These are phyloP conservation scores for Drosophila robusta DNA, from an alignment of 2,888 invertebrate species.

Conservation along the genomic window DNA sequence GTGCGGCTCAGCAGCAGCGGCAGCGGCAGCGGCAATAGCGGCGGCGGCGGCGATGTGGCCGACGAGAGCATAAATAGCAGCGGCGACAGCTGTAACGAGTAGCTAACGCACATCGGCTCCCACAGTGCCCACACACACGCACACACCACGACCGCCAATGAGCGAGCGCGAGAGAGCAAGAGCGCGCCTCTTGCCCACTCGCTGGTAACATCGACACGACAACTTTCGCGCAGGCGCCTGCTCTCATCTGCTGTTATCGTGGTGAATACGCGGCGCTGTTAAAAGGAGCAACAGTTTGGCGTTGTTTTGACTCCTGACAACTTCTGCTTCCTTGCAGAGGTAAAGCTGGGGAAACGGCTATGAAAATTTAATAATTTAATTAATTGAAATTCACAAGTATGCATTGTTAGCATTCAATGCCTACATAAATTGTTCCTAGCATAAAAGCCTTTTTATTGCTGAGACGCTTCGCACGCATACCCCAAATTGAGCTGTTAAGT, in stretches of 20 bases:
- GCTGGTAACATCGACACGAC: constrained; percentile 25
- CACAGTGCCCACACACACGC: constrained; percentile 16
- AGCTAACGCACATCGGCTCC: constrained; percentile 41
- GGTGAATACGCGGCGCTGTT: constrained; percentile 41
- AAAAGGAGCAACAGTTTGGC: constrained; percentile 71
- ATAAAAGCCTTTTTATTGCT: not conserved
- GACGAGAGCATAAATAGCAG: constrained; percentile 42
- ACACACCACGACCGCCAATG: constrained; percentile 50
- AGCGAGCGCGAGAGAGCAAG: constrained; percentile 22
- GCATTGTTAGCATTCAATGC: too few species aligned
- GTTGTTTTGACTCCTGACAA: constrained; percentile 14
- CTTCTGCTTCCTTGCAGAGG: not conserved
- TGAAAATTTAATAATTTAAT: not conserved
- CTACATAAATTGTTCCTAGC: not conserved
- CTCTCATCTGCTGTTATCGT: constrained; percentile 41
- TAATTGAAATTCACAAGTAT: too few species aligned
- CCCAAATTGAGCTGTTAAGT: not conserved
- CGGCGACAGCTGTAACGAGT: constrained; percentile 41
- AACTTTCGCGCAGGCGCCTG: constrained; percentile 56
- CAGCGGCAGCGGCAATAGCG: constrained; percentile 14
- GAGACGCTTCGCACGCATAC: fast-evolving
- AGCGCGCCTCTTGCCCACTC: constrained; percentile 30
- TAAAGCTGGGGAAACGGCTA: not conserved
- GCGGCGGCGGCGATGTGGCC: constrained; percentile 22
- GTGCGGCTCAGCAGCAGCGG: constrained; percentile 33